phyloP scores from a whole-genome alignment of 2,888 invertebrate genomes.

The Tolmerus cingulatus region DNA sequence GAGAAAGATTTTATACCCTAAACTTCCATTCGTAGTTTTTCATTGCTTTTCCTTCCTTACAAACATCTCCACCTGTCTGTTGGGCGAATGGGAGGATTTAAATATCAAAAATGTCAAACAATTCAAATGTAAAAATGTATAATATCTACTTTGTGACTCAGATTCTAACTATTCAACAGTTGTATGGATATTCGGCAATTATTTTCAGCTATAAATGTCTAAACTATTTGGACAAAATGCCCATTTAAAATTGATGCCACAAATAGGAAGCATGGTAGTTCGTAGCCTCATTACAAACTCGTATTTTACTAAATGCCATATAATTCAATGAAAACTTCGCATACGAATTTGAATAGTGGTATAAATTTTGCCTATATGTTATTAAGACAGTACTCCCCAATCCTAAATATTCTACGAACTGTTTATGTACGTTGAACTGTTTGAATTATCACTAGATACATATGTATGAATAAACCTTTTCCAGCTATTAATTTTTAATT shows the following conservation, averaged over 20 bases:
- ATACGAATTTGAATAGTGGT: not conserved
- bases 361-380: not conserved
- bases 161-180: not conserved
- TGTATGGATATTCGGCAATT: not conserved
- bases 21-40: conserved; percentile 68
- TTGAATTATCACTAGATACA: not conserved
- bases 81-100: conserved; percentile 43
- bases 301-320: no score
- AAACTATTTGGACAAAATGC: not conserved
- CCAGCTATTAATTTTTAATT: no score
- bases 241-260: not conserved
- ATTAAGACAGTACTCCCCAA: no score
- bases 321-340: no score
- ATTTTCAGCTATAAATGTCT: not conserved
- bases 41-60: conserved; percentile 57
- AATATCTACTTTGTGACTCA: not conserved
- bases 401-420: not conserved
- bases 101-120: not conserved
- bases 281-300: not conserved
- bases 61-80: conserved; percentile 61
- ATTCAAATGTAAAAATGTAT: not conserved
- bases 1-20: conserved; percentile 63
- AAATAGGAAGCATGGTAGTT: not conserved
- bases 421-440: not conserved
- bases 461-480: no score